Evolutionary conservation across 2,888 invertebrate genomes (phyloP).

Genomic region (Spilarctia lutea): DNA sequence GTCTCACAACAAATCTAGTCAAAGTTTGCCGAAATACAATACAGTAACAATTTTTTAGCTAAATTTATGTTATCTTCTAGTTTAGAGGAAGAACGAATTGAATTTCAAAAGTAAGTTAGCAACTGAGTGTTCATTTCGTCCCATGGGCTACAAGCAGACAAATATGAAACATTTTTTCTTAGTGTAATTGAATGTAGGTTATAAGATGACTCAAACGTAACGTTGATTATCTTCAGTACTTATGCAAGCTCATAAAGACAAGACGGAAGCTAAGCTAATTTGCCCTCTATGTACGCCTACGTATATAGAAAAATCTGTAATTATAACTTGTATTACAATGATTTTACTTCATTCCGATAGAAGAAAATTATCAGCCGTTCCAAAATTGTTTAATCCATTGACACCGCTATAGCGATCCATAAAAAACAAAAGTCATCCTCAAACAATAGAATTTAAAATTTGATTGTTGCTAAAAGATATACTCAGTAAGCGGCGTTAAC

Average conservation of each 20-base stretch:
- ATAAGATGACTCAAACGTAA: neutral
- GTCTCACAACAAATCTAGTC: no score
- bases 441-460: conserved; percentile 39
- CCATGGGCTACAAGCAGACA: neutral
- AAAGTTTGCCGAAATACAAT: no score
- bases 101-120: neutral
- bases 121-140: neutral
- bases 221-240: neutral
- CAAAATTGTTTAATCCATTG: conserved; percentile 3
- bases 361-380: neutral
- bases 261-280: neutral
- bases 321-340: neutral
- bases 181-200: neutral
- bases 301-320: neutral
- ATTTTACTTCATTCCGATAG: neutral
- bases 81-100: neutral
- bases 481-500: conserved; percentile 4
- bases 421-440: conserved; percentile 9
- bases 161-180: neutral
- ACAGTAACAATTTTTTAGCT: no score
- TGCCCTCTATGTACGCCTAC: neutral
- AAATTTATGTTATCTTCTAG: neutral
- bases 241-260: neutral
- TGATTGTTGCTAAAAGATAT: conserved; percentile 2
- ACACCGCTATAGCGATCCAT: conserved; percentile 5